These are phyloP conservation scores for Agrilus mali DNA, from an alignment of 2,888 invertebrate species.

Conservation along the genomic window DNA sequence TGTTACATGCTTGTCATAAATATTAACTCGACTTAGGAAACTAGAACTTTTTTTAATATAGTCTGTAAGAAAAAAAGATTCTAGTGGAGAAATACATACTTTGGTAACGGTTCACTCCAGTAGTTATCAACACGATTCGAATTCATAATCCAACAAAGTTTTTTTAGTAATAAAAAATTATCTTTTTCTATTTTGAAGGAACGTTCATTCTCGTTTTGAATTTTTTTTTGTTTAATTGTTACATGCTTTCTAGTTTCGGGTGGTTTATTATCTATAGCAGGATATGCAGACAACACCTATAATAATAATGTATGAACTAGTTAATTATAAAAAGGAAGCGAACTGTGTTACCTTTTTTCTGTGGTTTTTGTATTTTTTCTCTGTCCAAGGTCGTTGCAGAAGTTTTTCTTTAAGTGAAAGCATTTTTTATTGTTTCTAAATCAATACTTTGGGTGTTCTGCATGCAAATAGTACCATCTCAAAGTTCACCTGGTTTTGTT, in stretches of 20 bases:
- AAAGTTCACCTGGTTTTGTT: too few species aligned
- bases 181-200: conserved; percentile 49
- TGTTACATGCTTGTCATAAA: conserved; percentile 9
- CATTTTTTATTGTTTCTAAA: conserved; percentile 33
- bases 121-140: conserved; percentile 53
- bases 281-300: conserved; percentile 50
- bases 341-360: conserved; percentile 43
- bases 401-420: conserved; percentile 59
- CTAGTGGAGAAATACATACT: conserved; percentile 26
- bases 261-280: conserved; percentile 53
- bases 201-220: conserved; percentile 56
- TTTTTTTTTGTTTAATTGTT: conserved; percentile 52
- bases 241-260: conserved; percentile 54
- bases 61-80: neutral
- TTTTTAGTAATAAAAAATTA: conserved; percentile 55
- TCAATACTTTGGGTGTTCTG: too few species aligned
- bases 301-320: conserved; percentile 1
- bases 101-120: conserved; percentile 52
- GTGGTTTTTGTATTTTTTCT: conserved; percentile 55
- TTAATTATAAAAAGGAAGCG: too few species aligned
- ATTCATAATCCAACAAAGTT: conserved; percentile 52
- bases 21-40: conserved; percentile 18
- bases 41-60: conserved; percentile 11
- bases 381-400: conserved; percentile 57
- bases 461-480: too few species aligned